Evolutionary conservation across 2,888 invertebrate genomes (phyloP).

Genomic region (Petrolisthes manimaculis): DNA sequence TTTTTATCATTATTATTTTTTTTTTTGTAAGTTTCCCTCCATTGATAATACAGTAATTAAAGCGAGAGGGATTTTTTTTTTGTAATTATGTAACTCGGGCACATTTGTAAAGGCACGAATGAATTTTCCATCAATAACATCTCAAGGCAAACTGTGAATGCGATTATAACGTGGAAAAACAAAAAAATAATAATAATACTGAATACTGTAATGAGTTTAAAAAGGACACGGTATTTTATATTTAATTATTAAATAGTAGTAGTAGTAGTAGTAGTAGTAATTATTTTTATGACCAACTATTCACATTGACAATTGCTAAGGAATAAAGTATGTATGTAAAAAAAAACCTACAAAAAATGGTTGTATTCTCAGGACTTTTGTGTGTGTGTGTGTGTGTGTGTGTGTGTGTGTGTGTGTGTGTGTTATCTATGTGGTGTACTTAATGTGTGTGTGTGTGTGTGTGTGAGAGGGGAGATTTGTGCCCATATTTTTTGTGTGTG

Average conservation of each 20-base stretch:
- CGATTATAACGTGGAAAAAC: slow-evolving; percentile 44
- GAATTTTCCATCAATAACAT: slow-evolving; percentile 35
- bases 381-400: background rate
- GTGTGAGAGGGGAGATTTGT: background rate
- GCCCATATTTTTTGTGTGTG: background rate
- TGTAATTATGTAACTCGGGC: no score
- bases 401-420: slow-evolving; percentile 17
- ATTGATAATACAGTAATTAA: slow-evolving; percentile 10
- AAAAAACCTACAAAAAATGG: slow-evolving; percentile 31
- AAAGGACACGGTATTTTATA: slow-evolving; percentile 21
- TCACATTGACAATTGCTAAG: slow-evolving; percentile 48
- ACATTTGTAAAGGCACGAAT: slow-evolving; percentile 64
- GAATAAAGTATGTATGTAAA: slow-evolving; percentile 1
- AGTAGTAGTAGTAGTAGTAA: no score
- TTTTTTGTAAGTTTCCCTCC: background rate
- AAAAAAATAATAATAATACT: no score
- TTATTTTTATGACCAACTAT: slow-evolving; percentile 53
- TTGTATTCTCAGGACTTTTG: background rate
- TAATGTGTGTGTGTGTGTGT: background rate
- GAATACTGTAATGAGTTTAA: background rate
- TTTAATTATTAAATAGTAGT: no score
- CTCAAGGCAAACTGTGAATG: slow-evolving; percentile 65
- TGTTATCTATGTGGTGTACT: background rate
- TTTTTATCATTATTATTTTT: no score
- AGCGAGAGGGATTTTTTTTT: background rate